Conservation (phyloP, 1,140 invertebrate species). For the Drosophila jambulina region DNA sequence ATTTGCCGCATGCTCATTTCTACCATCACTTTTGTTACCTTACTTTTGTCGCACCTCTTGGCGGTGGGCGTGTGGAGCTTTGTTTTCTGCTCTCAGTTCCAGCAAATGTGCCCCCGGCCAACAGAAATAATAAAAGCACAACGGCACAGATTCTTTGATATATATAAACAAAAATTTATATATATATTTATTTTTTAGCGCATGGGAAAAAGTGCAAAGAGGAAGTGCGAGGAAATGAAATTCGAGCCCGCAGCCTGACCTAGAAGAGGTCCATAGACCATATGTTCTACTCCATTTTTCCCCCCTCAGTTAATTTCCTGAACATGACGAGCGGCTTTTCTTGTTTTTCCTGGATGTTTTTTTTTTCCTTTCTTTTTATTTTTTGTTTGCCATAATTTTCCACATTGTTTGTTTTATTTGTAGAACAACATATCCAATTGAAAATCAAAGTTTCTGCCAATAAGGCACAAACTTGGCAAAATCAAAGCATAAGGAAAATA, state of each 20-base stretch:
- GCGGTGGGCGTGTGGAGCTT: conserved; percentile 29
- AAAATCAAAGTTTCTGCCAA: conserved; percentile 37
- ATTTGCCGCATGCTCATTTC: conserved; percentile 80
- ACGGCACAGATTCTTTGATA: conserved; percentile 59
- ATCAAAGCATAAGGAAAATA: background rate
- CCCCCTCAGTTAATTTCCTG: conserved; percentile 56
- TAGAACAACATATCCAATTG: conserved; percentile 32
- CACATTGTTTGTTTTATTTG: conserved; percentile 22
- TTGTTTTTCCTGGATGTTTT: conserved; percentile 11
- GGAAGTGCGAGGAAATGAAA: conserved; percentile 70
- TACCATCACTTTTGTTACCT: conserved; percentile 71
- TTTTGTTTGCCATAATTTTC: conserved; percentile 22
- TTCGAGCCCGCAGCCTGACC: conserved; percentile 57
- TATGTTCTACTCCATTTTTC: conserved; percentile 22
- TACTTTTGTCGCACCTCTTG: conserved; percentile 53
- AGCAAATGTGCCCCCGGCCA: conserved; percentile 53
- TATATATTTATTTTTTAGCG: conserved; percentile 30
- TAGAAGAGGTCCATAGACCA: conserved; percentile 42
- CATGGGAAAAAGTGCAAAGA: conserved; percentile 23
- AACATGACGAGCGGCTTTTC: conserved; percentile 44
- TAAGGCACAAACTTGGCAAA: conserved; percentile 6
- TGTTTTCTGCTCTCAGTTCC: conserved; percentile 61
- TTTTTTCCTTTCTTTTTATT: conserved; percentile 11
- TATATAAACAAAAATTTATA: conserved; percentile 39
- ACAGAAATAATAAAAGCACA: conserved; percentile 37